Evolutionary conservation across 2,113 vertebrate genomes (phyloP).

Genomic region (Acrocephalus arundinaceus): DNA sequence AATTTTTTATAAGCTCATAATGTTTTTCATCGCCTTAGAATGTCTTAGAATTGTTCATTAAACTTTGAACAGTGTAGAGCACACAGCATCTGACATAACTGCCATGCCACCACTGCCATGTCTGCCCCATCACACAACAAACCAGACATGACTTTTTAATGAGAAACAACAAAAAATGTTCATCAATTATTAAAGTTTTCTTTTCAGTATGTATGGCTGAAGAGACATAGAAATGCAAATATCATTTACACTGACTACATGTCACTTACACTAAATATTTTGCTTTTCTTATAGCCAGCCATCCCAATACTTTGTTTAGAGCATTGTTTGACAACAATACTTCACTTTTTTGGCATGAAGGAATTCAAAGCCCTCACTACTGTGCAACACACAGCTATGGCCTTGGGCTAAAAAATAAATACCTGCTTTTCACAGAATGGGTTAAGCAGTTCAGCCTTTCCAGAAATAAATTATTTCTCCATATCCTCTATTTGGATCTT

Average conservation of each 20-base stretch:
- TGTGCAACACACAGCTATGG: not conserved
- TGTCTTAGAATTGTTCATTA: slow-evolving; percentile 49
- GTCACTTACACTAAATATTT: not conserved
- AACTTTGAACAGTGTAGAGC: slow-evolving; percentile 51
- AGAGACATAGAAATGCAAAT: not conserved
- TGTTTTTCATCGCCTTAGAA: slow-evolving; percentile 31
- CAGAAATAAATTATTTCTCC: not conserved
- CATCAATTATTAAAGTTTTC: slow-evolving; percentile 69
- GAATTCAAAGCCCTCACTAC: not conserved
- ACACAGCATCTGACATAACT: not conserved
- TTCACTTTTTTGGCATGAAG: not conserved
- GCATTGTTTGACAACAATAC: not conserved
- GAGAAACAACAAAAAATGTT: slow-evolving; percentile 59
- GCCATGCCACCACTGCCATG: not conserved
- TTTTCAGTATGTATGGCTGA: not conserved
- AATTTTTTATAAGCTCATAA: slow-evolving; percentile 15
- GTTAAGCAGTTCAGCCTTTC: not conserved
- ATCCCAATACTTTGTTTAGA: not conserved
- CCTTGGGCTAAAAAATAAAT: not conserved
- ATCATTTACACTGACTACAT: not conserved
- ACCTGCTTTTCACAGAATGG: not conserved
- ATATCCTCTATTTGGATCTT: not conserved
- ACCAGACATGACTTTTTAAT: slow-evolving; percentile 69
- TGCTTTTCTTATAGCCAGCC: not conserved
- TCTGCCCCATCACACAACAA: slow-evolving; percentile 45